Evolutionary conservation across 2,113 vertebrate genomes (phyloP).

Genomic region (Bucco capensis): DNA sequence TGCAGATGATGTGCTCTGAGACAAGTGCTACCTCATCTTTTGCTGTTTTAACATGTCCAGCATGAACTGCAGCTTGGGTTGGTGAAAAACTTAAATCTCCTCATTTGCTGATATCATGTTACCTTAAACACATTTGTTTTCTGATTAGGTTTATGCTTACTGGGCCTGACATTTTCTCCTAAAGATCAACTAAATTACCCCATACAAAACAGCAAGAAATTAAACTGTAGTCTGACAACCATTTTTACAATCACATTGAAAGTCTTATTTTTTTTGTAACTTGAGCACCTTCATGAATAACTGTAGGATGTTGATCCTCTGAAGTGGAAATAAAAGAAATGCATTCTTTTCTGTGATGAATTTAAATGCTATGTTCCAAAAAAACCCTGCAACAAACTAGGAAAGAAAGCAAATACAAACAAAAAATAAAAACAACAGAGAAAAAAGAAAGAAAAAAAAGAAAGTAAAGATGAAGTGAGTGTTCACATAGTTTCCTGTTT

Average conservation of each 20-base stretch:
- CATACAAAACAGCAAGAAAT: not conserved
- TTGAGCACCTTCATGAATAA: not conserved
- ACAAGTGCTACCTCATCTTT: not conserved
- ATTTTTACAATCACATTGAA: not conserved
- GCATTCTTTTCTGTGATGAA: not conserved
- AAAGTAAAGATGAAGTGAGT: not conserved
- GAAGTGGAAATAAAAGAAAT: not conserved
- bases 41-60: not conserved
- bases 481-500: not conserved
- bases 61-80: not conserved
- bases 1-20: not conserved
- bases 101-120: not conserved
- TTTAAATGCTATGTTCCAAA: not conserved
- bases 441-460: rapidly evolving
- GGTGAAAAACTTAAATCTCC: not conserved
- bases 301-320: not conserved
- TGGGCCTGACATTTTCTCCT: not conserved
- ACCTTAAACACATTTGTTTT: not conserved
- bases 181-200: not conserved
- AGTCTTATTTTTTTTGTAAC: not conserved
- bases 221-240: not conserved
- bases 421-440: too few species aligned
- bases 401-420: too few species aligned
- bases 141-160: not conserved
- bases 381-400: not conserved